These are phyloP conservation scores for Ptychadena robeensis DNA, from an alignment of 2,797 vertebrate genomes.

Conservation along the genomic window DNA sequence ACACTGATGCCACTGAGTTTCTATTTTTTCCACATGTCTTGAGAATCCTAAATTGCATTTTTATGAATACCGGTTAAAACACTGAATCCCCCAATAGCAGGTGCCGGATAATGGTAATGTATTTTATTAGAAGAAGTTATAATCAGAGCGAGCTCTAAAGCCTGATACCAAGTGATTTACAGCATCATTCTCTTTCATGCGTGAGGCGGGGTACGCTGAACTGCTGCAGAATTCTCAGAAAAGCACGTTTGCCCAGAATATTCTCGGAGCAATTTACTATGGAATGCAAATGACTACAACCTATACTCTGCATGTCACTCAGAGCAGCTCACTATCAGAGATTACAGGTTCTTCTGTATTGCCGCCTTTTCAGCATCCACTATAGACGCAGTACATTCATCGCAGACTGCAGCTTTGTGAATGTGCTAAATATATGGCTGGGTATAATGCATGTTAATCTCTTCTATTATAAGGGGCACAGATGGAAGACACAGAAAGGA, in stretches of 20 bases:
- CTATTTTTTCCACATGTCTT: too few relatives aligned
- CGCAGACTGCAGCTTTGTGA: not conserved
- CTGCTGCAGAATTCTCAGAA: not conserved
- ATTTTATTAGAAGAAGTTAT: not conserved
- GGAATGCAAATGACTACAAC: not conserved
- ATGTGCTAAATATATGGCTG: not conserved
- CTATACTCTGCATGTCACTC: not conserved
- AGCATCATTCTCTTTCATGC: not conserved
- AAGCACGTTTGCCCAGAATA: not conserved
- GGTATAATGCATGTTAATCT: not conserved
- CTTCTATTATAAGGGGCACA: not conserved
- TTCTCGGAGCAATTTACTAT: not conserved
- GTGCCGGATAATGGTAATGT: not conserved
- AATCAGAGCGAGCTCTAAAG: not conserved
- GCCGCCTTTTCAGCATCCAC: not conserved
- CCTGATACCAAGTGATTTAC: not conserved
- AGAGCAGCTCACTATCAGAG: not conserved
- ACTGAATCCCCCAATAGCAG: not conserved
- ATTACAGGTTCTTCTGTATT: not conserved
- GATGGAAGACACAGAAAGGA: not conserved
- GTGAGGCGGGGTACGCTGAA: not conserved
- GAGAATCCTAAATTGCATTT: not conserved
- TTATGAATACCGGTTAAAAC: not conserved
- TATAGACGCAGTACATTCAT: not conserved
- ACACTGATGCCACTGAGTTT: too few relatives aligned